Conservation (phyloP, 2,888 invertebrate species). For the Chrysotoxum bicinctum region DNA sequence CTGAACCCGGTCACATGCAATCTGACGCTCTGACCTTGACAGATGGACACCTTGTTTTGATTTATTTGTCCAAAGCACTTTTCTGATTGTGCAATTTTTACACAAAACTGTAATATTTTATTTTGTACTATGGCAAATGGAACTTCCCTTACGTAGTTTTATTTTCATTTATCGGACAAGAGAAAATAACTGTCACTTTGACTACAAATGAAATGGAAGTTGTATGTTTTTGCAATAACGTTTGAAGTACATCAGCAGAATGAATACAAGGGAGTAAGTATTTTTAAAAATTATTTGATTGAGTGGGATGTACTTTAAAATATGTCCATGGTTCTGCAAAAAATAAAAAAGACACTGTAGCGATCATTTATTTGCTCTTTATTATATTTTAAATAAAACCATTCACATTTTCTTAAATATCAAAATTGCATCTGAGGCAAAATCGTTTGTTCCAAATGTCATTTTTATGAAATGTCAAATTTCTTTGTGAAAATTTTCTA, state of each 20-base stretch:
- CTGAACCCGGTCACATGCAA: neutral
- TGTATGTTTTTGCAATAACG: neutral
- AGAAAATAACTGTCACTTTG: neutral
- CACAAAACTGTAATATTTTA: neutral
- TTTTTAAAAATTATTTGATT: too few relatives aligned
- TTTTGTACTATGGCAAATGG: neutral
- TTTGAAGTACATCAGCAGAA: neutral
- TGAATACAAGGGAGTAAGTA: too few relatives aligned
- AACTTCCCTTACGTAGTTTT: neutral
- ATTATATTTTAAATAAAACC: too few relatives aligned
- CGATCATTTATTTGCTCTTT: too few relatives aligned
- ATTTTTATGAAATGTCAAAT: too few relatives aligned
- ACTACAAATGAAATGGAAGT: neutral
- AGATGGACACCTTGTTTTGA: constrained; percentile 24
- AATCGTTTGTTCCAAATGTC: too few relatives aligned
- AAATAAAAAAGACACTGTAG: too few relatives aligned
- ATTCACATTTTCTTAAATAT: too few relatives aligned
- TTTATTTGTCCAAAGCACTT: constrained; percentile 2
- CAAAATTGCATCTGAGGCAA: too few relatives aligned
- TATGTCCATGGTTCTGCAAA: too few relatives aligned
- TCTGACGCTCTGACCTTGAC: constrained; percentile 4
- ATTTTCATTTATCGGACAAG: neutral
- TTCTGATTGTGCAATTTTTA: neutral
- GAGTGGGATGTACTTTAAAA: too few relatives aligned
- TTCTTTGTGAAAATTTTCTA: too few relatives aligned